Evolutionary conservation across 2,113 vertebrate species (phyloP), one percentile per base, ranked within the genome.

Genomic region (zebrafish (Danio rerio)): DNA sequence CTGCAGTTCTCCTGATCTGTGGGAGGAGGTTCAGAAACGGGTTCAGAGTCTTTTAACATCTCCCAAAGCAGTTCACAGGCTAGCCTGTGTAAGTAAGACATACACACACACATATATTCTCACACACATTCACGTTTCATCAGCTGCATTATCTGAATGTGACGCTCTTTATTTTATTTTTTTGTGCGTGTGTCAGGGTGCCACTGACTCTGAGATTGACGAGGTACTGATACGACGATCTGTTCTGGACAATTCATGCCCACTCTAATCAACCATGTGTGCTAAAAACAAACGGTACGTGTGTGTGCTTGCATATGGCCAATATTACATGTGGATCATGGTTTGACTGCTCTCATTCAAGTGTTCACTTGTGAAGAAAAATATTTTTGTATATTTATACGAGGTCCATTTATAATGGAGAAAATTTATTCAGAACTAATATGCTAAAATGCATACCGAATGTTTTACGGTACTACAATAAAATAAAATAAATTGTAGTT

Each of bases 21-120:
- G 94, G 94, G 94, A 95, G 73, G 91, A 92, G 58, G 93, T 95
- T 85, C 93, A 95, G 0, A 89, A 93, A 69, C 92, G 94, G 7
- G 89, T 95, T 5, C 87, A 87, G 2, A 87, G 84, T 61, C 93
- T 95, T 7, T 90, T 96, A 42, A 93, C 85, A 0, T 92, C 94
- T 31, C 91, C 92, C 7, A 90, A 89, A 82, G 94, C 94, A 42
- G 84, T 91, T 9, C 87, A 87, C 15, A 86, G 91, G 77, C 89
- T 90, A 2, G 82, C 86, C 43, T 86, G 85, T 69, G 94, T 96
- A 78, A 93, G 95, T 86, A 50, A 93, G 95, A 86, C 20, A 66
- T 11, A 45, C 18, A 16, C 8, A 70, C 72, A 18, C 21, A 12
- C 81, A 16, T 55, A 68, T 40, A 62, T 7, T 68, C 42, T 78